Evolutionary conservation across 2,888 invertebrate species (phyloP).

Genomic region (Heliothis peltigera): DNA sequence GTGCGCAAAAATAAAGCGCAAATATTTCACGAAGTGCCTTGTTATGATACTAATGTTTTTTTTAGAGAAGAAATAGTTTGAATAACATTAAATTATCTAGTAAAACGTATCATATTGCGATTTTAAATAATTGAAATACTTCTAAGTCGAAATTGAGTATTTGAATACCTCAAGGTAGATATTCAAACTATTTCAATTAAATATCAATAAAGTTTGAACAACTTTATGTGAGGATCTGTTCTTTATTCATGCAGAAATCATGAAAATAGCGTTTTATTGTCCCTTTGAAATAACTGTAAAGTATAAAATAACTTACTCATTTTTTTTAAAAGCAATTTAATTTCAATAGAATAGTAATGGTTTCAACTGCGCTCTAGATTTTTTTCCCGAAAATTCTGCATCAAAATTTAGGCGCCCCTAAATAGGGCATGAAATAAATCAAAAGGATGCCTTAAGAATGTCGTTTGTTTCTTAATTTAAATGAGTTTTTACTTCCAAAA

Average conservation of each 20-base stretch:
- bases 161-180: neutral
- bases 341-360: no score
- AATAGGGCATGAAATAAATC: no score
- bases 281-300: no score
- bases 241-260: neutral
- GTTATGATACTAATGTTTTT: slow-evolving; percentile 16
- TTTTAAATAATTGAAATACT: slow-evolving; percentile 1
- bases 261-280: neutral
- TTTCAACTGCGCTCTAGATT: no score
- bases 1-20: slow-evolving; percentile 22
- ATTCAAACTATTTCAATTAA: neutral
- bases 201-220: neutral
- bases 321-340: no score
- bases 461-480: no score
- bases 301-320: no score
- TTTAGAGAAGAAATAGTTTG: neutral
- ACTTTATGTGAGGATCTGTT: neutral
- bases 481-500: no score
- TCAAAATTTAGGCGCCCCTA: no score
- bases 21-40: no score
- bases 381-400: no score
- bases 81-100: neutral
- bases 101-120: neutral
- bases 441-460: no score
- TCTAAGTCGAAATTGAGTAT: neutral